Evolutionary conservation across 2,888 invertebrate genomes (phyloP).

Genomic region (Leptopterna dolabrata): DNA sequence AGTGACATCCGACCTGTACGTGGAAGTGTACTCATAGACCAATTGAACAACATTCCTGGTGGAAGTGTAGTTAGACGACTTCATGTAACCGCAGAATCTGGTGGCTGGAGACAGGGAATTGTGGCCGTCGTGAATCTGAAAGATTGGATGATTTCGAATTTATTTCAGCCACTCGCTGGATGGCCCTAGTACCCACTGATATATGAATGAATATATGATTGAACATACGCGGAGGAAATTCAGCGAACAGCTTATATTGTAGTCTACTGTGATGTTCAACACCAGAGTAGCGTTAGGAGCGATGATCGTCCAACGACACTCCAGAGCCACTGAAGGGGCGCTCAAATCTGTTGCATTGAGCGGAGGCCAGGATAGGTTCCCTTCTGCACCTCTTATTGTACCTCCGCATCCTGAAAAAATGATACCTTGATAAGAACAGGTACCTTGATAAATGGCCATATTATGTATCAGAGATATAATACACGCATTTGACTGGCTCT

Average conservation of each 20-base stretch:
- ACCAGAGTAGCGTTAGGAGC: constrained; percentile 5
- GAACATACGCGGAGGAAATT: constrained; percentile 13
- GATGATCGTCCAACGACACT: constrained; percentile 45
- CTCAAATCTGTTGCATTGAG: background rate
- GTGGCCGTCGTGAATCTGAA: constrained; percentile 32
- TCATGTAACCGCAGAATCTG: background rate
- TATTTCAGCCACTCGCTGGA: no score
- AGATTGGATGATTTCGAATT: background rate
- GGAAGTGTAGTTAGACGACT: constrained; percentile 68
- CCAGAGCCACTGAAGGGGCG: background rate
- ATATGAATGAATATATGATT: no score
- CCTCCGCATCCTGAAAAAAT: constrained; percentile 41
- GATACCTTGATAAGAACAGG: no score
- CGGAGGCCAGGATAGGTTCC: background rate
- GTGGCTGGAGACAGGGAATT: background rate
- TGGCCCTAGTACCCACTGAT: no score
- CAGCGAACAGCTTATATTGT: constrained; percentile 15
- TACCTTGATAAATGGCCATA: no score
- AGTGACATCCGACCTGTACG: constrained; percentile 58
- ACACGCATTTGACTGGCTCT: no score
- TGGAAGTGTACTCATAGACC: constrained; percentile 73
- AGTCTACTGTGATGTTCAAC: constrained; percentile 39
- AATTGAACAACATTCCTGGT: constrained; percentile 72
- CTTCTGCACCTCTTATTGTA: background rate
- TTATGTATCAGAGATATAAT: no score